Base-by-base conservation (phyloP, 2,888 invertebrate species). In the Ptychoptera albimana region DNA sequence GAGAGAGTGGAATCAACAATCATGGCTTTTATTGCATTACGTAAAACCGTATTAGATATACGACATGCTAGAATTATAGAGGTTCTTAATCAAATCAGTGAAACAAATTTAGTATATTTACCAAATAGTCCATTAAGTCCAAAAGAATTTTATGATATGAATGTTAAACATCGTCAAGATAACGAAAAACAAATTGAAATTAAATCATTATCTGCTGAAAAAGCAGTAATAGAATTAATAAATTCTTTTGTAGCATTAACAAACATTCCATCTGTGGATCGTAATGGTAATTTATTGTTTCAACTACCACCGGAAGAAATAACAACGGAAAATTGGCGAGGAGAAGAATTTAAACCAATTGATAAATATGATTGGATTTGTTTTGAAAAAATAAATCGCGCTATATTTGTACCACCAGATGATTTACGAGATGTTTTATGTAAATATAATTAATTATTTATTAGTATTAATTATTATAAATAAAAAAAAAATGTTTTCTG, bases 221-320 rank as follows among this genome's bases (percentile, higher is more conserved):
- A 76, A 48, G 79, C 85, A 29, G 83, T 82, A 0, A 76, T 80
- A 37, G 82, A 82, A 52, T 69, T 89, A 31, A 78, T 87, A 23
- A 74, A 83, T 51, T 80, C 82, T 63, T 86, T 87, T 55, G 66
- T 86, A 47, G 71, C 71, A 29, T 70, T 75, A 31, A 46, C 60
- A 9, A 54, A 61, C 6, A 58, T 60, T 40, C 56, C 57, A 1
- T 49, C 48, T 1, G 30, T 46, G 3, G 60, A 73, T 77, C 43
- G 73, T 67, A 48, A 72, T 72, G 48, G 72, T 71, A 48, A 71
- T 64, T 51, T 71, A 74, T 45, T 71, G 67, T 54, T 62, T 71
- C 45, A 79, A 74, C 57, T 75, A 72, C 58, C 70, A 71, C 48
- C 80, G 73, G 82, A 64, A 73, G 34, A 66, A 58, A 51, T 59